Evolutionary conservation across 2,888 invertebrate genomes (phyloP).

Genomic region (Drosophila mimica): DNA sequence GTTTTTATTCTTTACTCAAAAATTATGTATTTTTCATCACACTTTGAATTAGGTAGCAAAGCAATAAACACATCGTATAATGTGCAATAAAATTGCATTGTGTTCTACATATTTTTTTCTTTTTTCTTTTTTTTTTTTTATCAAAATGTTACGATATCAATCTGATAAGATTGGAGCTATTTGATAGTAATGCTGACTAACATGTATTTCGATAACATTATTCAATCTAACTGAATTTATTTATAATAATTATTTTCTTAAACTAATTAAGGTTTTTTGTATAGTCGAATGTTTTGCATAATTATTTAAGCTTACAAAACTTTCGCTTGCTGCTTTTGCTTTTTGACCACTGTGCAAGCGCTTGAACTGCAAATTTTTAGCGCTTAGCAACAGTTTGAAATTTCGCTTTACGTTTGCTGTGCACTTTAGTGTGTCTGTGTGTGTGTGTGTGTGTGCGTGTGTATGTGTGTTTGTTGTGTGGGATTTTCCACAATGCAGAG

Average conservation of each 20-base stretch:
- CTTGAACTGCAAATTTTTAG: slow-evolving; percentile 64
- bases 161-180: not conserved
- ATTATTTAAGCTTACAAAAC: not conserved
- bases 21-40: not conserved
- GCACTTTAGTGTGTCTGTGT: slow-evolving; percentile 19
- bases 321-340: slow-evolving; percentile 3
- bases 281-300: not conserved
- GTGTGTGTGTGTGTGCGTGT: slow-evolving; percentile 10
- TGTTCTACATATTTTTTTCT: too few species aligned
- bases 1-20: slow-evolving; percentile 10
- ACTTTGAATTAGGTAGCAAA: not conserved
- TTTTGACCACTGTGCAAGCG: slow-evolving; percentile 52
- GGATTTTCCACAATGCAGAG: slow-evolving; percentile 64
- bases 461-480: slow-evolving; percentile 48
- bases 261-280: not conserved
- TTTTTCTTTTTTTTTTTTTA: not conserved
- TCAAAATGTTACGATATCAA: slow-evolving; percentile 1
- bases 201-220: not conserved
- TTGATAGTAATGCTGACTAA: not conserved
- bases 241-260: not conserved
- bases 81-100: slow-evolving; percentile 12
- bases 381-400: slow-evolving; percentile 72
- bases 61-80: slow-evolving; percentile 3
- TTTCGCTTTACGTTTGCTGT: slow-evolving; percentile 43
- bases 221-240: not conserved